Percentiles rank a stretch among this genome's conserved stretches.
Evolutionary conservation across 2,888 invertebrate species (phyloP).

Genomic region (Ectropis crepuscularia): DNA sequence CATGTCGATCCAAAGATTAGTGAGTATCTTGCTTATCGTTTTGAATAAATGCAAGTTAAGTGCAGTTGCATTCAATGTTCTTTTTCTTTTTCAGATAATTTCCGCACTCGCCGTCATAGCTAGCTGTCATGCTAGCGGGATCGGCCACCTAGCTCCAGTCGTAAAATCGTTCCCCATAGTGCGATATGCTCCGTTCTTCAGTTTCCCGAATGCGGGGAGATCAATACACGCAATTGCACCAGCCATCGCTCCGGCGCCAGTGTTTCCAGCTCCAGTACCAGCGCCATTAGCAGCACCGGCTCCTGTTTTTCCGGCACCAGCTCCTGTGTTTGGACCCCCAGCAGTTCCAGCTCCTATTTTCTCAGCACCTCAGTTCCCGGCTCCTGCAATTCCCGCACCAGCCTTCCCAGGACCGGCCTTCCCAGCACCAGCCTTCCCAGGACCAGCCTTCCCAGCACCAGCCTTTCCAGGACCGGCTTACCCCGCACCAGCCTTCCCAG

Average conservation of each 20-base stretch:
- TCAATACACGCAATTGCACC: constrained; percentile 73
- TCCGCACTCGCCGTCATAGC: constrained; percentile 65
- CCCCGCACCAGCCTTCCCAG: constrained; percentile 30
- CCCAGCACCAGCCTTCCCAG: constrained; percentile 47
- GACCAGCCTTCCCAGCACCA: constrained; percentile 41
- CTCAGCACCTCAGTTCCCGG: constrained; percentile 34
- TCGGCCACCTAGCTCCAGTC: constrained; percentile 67
- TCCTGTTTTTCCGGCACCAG: constrained; percentile 47
- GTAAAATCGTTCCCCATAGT: constrained; percentile 71
- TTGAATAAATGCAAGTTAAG: constrained; percentile 14
- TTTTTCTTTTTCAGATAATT: constrained; percentile 62
- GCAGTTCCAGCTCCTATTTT: constrained; percentile 33
- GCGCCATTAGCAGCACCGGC: constrained; percentile 47
- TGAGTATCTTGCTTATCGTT: constrained; percentile 55
- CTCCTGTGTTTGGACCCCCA: constrained; percentile 35
- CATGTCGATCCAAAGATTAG: constrained; percentile 73
- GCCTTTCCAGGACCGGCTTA: constrained; percentile 36
- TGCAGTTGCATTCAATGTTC: constrained; percentile 15
- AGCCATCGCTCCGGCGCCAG: constrained; percentile 43
- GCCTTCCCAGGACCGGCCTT: constrained; percentile 36
- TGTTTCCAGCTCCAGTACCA: constrained; percentile 49
- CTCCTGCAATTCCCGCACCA: constrained; percentile 48
- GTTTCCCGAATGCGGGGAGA: constrained; percentile 70
- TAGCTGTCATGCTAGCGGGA: constrained; percentile 75
- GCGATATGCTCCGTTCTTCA: constrained; percentile 79